Base-by-base conservation (phyloP, 1,140 invertebrate species). In the Drosophila bocki region DNA sequence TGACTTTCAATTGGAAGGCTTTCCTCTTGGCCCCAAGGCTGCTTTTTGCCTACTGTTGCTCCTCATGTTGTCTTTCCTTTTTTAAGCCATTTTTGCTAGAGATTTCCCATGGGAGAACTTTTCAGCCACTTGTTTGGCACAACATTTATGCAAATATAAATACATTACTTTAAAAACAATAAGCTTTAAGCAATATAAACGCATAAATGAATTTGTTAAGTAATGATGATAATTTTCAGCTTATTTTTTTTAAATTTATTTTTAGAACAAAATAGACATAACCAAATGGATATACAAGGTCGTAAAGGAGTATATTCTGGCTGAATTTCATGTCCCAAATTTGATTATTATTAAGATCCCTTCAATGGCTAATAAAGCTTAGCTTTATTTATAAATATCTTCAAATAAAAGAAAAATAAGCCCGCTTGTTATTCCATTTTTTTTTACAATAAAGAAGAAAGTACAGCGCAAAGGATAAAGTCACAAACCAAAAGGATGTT, bases 1-100 rank as follows among this genome's bases (percentile, higher is more conserved):
- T 78, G 75, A 78, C 75, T 78, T 70, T 78, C 75, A 78, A 78
- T 78, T 78, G 58, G 57, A 78, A 63, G 61, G 58, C 57, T 70
- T 53, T 68, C 19, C 44, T 53, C 29, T 35, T 17, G 50, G 39
- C 67, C 67, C 39, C 32, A 3, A 59, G 53, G 65, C 53, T 15
- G 26, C 37, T 35, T 45, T 45, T 29, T 37, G n/a, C 39, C 32
- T 35, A 37, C 62, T 76, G 41, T 39, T 75, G 51, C 51, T 75
- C 17, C 29, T 42, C 17, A 26, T 56, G 13, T 39, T 26, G 0
- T 32, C 9, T 11, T 61, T 37, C 51, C 6, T 41, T 44, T 59
- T 44, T 54, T 33, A 33, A 33, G 32, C 26, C 26, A 29, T 7
- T 6, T 33, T 54, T 41, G n/a, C 12, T 35, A 13, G 2, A 22